Conservation (phyloP, 2,113 vertebrate species). For the Pyrgilauda ruficollis region DNA sequence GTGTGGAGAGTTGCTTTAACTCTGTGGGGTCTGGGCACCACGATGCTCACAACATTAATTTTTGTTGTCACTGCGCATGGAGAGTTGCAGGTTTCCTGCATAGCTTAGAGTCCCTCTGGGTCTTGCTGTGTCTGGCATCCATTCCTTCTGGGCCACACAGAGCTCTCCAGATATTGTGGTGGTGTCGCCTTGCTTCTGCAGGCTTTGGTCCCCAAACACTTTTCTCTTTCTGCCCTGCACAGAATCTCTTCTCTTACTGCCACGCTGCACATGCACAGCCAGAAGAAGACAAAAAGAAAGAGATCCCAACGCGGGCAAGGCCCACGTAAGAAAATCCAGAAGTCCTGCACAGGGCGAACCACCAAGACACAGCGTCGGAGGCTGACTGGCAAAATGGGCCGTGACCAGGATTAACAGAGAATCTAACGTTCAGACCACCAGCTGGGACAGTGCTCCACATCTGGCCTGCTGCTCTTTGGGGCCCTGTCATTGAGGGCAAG, state of each 20-base stretch:
- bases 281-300: slow-evolving; percentile 79
- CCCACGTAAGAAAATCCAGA: slow-evolving; percentile 61
- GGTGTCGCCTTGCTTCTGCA: not conserved
- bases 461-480: not conserved
- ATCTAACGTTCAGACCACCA: not conserved
- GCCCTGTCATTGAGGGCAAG: not conserved
- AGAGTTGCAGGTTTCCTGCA: not conserved
- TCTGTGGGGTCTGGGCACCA: not conserved
- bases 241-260: slow-evolving; percentile 90
- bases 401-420: slow-evolving; percentile 49
- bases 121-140: rapidly evolving
- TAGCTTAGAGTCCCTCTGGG: not conserved
- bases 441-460: not conserved
- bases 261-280: slow-evolving; percentile 77
- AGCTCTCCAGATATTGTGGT: not conserved
- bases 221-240: not conserved
- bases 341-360: slow-evolving; percentile 71
- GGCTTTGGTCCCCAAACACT: not conserved
- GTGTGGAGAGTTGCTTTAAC: not conserved
- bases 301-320: slow-evolving; percentile 38
- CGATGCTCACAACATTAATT: not conserved
- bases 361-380: slow-evolving; percentile 84
- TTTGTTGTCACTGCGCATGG: not conserved
- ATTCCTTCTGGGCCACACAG: not conserved
- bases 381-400: slow-evolving; percentile 75